Base-by-base conservation (phyloP, 2,797 vertebrate genomes). In the Parambassis ranga region DNA sequence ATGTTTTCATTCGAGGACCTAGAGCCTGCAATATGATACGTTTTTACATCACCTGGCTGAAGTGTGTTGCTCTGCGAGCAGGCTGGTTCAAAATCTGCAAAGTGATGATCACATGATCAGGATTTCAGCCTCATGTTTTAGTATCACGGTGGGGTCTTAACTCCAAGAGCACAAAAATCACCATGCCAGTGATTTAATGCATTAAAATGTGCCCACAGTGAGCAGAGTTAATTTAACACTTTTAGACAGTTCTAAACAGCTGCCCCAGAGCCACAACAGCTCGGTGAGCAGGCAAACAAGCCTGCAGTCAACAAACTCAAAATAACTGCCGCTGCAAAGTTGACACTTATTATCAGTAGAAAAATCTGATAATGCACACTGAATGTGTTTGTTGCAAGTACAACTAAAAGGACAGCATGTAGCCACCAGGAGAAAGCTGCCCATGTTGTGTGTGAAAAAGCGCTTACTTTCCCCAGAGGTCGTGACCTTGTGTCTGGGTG, bases 211-310 rank as follows among this genome's bases (percentile, higher is more conserved):
- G 73, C 48, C 59, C 47, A 61, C 28, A 77, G 52, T 66, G 6
- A 44, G 39, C 31, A 67, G 64, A 59, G 70, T 65, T 63, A 65
- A 77, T 70, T 59, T 71, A 64, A 83, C 69, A 79, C 43, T 56
- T 79, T 75, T 59, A 49, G 66, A 71, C 75, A 35, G 43, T 63
- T 70, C 42, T 62, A 55, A 80, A 77, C 67, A 77, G 49, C 33
- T 13, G 19, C 53, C 60, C 48, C 20, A 28, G 31, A 73, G 47
- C 27, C 38, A 52, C 15, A 57, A 71, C 61, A 65, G 57, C 65
- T 67, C 56, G 32, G 58, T 46, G 55, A 68, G 59, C 41, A 66
- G 47, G 36, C 60, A 62, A 55, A 76, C 41, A 55, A 67, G 36
- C 65, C 58, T 32, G 35, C 42, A 68, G 57, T 72, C 57, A 60